Evolutionary conservation across 2,797 vertebrate genomes (phyloP), one percentile per base, ranked within the genome.

Genomic region (Pseudomugil gertrudae): DNA sequence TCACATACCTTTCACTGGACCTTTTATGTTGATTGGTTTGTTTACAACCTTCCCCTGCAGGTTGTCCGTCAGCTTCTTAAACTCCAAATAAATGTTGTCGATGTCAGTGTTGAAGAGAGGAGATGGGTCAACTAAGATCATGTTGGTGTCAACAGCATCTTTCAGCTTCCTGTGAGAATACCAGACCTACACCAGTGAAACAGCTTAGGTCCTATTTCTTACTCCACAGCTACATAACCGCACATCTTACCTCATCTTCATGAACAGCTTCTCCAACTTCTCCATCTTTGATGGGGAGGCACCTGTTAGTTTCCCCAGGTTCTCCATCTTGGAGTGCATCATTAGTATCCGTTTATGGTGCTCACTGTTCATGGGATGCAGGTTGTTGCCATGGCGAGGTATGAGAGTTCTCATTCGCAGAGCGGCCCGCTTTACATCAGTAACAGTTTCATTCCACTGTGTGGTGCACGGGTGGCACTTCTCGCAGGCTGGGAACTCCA

Each of bases 381-480:
- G 23, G 3, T 52, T 8, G 0, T 79, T 38, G 0, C 27, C 40
- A 1, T 57, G 64, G 33, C 9, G 52, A 36, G 88, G 87, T 32
- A 89, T 61, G 9, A 89, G 43, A 1, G 66, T 83, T 5, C 35
- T 77, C 85, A 91, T 89, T 62, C 29, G 86, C 56, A 89, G 48
- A 0, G 76, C 24, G 0, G 87, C 91, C 23, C 66, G 78, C 53
- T 92, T 73, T 2, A 96, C 80, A 13, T 91, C 84, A 1, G 78
- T 83, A 57, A 95, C 72, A 4, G 88, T 78, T 9, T 77, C 19
- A 2, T 89, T 83, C 95, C 95, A 96, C 13, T 92, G 87, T 57
- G 82, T 47, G 55, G 90, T 93, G 88, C 97, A 98, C 30, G 87
- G 59, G 50, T 97, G 96, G 60, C 96, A 97, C 3, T 32, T 86